Evolutionary conservation across 2,113 vertebrate genomes (phyloP).

Genomic region (Corythornis vintsioides): DNA sequence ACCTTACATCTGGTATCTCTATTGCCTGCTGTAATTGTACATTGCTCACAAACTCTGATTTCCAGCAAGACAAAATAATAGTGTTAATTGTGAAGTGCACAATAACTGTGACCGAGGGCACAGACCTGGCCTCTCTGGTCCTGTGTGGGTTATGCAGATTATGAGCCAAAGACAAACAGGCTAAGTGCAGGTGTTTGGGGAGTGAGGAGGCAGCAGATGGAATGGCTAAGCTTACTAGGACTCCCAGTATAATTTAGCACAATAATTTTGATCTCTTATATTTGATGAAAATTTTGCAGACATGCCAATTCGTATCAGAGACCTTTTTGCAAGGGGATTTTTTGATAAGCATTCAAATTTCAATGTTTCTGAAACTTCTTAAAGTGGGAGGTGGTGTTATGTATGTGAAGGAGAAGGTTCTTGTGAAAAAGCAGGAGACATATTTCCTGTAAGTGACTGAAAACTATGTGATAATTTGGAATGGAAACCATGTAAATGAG

Average conservation of each 20-base stretch:
- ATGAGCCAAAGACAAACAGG: neutral
- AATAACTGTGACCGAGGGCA: neutral
- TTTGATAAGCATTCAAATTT: neutral
- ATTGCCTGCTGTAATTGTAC: neutral
- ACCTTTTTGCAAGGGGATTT: accelerated
- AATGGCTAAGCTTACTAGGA: neutral
- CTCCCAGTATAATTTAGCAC: neutral
- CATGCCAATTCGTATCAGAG: accelerated
- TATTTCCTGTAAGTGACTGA: neutral
- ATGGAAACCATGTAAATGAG: neutral
- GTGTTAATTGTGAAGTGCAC: neutral
- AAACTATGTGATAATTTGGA: neutral
- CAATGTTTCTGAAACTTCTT: neutral
- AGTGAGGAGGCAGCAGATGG: neutral
- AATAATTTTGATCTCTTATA: neutral
- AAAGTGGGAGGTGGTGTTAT: neutral
- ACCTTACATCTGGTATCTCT: neutral
- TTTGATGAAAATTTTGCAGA: neutral
- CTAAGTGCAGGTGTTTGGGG: neutral
- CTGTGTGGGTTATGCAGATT: neutral
- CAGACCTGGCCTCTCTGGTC: neutral
- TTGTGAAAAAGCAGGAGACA: neutral
- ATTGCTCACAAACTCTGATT: neutral
- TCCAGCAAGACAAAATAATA: neutral
- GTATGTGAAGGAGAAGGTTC: neutral